A percentile compares a stretch with the other conserved stretches of the same genome.
These are phyloP conservation scores for Dynastes maya DNA, from an alignment of 2,888 invertebrate species.

Conservation along the genomic window DNA sequence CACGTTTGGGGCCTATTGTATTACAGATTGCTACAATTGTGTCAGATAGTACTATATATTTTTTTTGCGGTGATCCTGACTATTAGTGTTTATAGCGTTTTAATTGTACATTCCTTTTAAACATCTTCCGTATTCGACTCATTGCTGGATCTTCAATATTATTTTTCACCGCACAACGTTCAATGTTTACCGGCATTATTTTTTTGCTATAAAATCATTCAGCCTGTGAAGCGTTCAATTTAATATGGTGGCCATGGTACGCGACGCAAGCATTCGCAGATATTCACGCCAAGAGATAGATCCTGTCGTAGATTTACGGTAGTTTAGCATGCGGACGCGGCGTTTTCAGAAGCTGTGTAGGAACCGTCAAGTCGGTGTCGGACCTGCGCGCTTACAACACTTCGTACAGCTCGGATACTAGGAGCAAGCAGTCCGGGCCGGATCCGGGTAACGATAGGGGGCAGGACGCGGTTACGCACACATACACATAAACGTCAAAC, in stretches of 20 bases:
- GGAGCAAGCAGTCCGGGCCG: conserved; percentile 64
- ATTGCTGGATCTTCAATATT: too few species aligned
- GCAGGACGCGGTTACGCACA: conserved; percentile 29
- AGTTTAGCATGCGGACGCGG: conserved; percentile 58
- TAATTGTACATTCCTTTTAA: too few species aligned
- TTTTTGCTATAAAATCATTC: background rate
- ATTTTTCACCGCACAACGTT: too few species aligned
- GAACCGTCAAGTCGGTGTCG: conserved; percentile 51
- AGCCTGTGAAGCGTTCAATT: conserved; percentile 5
- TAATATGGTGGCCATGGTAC: conserved; percentile 5
- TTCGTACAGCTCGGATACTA: conserved; percentile 62
- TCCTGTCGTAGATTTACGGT: conserved; percentile 51
- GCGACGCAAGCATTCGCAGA: conserved; percentile 3
- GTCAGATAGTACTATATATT: too few species aligned
- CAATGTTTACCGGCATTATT: too few species aligned
- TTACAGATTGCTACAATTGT: too few species aligned
- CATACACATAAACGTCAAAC: conserved; percentile 1
- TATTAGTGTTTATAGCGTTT: too few species aligned
- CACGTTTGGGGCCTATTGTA: too few species aligned
- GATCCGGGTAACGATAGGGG: conserved; percentile 63
- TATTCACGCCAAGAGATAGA: conserved; percentile 21
- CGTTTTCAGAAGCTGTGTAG: conserved; percentile 55
- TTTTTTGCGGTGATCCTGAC: too few species aligned
- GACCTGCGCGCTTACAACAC: conserved; percentile 61
- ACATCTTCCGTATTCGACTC: too few species aligned